Conservation (phyloP, 2,113 vertebrate species). For the Dolichallabes microphthalmus region DNA sequence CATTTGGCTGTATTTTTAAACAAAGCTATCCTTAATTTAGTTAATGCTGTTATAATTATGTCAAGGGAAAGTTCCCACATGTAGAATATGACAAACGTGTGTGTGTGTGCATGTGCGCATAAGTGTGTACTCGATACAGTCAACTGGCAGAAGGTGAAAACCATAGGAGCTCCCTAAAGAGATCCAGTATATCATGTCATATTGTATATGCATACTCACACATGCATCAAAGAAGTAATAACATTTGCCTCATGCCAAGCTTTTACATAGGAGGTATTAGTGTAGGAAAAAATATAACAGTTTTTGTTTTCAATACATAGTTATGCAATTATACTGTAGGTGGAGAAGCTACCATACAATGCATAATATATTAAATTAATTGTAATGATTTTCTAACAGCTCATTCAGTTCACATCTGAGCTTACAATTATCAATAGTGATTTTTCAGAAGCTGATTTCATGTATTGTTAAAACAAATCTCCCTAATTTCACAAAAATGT, state of each 20-base stretch:
- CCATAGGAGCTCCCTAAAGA: conserved; percentile 66
- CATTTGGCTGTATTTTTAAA: background rate
- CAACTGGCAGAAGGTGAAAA: conserved; percentile 71
- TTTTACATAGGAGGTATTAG: conserved; percentile 51
- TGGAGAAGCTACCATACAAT: background rate
- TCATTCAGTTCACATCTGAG: background rate
- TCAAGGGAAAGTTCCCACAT: background rate
- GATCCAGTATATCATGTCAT: conserved; percentile 77
- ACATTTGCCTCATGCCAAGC: conserved; percentile 71
- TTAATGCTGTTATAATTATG: background rate
- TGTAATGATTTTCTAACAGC: background rate
- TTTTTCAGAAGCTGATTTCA: background rate
- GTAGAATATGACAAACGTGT: conserved; percentile 54
- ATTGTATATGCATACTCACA: conserved; percentile 69
- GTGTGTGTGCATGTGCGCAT: conserved; percentile 50
- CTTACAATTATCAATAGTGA: background rate
- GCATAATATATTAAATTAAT: background rate
- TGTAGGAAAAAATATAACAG: background rate
- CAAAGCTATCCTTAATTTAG: background rate
- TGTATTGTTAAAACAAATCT: background rate
- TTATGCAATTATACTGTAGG: background rate
- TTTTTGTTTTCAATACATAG: background rate
- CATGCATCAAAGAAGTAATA: conserved; percentile 73
- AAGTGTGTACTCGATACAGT: conserved; percentile 61
- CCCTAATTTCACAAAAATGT: background rate